phyloP scores from a whole-genome alignment of 2,113 vertebrate species.

The Sphaerodactylus townsendi region DNA sequence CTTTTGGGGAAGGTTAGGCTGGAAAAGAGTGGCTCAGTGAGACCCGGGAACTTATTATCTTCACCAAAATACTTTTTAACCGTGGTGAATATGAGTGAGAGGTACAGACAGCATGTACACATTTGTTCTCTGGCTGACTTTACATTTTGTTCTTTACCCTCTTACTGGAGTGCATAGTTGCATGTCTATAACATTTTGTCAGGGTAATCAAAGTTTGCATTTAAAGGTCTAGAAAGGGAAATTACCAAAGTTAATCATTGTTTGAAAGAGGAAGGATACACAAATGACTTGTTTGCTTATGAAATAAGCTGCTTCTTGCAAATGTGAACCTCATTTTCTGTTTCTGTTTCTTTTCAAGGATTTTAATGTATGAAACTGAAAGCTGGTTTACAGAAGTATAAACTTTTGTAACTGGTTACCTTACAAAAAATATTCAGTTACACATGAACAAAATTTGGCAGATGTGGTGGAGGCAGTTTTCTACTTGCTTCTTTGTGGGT shows the following conservation, averaged over 20 bases:
- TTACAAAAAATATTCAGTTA: background rate
- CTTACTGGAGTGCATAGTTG: background rate
- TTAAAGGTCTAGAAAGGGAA: constrained; percentile 5
- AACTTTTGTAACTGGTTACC: background rate
- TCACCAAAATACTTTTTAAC: background rate
- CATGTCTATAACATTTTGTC: background rate
- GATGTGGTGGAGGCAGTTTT: background rate
- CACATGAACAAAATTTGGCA: background rate
- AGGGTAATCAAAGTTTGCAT: background rate
- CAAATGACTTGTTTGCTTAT: constrained; percentile 28
- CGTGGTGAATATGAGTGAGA: background rate
- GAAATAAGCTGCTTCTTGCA: constrained; percentile 21
- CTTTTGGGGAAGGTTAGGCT: too few relatives aligned
- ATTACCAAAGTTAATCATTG: constrained; percentile 16
- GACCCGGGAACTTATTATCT: constrained; percentile 4
- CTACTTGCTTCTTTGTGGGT: background rate
- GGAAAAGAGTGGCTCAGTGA: too few relatives aligned
- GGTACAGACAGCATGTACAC: too few relatives aligned
- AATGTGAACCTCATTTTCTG: constrained; percentile 9
- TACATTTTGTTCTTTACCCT: background rate
- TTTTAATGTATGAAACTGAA: background rate
- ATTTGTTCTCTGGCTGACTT: background rate
- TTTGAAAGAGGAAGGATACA: background rate
- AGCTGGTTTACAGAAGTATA: constrained; percentile 2
- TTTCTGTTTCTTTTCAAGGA: background rate